Conservation (phyloP, 2,888 invertebrate species). For the Adineta ricciae region DNA sequence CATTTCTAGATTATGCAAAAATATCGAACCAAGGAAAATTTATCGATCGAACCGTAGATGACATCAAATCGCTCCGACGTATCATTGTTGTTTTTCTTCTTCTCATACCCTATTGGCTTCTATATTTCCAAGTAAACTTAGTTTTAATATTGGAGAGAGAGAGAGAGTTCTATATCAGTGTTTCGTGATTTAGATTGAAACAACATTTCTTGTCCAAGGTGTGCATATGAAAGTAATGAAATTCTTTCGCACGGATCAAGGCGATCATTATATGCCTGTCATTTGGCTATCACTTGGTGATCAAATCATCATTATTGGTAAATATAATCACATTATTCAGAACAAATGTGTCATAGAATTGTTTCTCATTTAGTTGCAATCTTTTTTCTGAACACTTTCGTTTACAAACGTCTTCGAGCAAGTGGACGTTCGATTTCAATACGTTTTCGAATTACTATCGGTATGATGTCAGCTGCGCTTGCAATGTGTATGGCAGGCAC, state of each 20-base stretch:
- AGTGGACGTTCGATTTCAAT: background rate
- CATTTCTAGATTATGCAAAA: slow-evolving; percentile 52
- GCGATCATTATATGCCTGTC: background rate
- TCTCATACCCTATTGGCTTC: slow-evolving; percentile 53
- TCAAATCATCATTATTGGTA: background rate
- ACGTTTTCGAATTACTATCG: background rate
- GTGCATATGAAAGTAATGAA: slow-evolving; percentile 44
- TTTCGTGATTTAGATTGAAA: slow-evolving; percentile 52
- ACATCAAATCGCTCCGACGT: slow-evolving; percentile 50
- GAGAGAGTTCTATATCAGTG: too few relatives aligned
- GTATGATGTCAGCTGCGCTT: background rate
- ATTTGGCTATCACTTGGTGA: background rate
- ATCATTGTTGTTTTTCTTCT: slow-evolving; percentile 49
- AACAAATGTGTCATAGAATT: too few relatives aligned
- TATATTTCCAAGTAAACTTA: slow-evolving; percentile 51
- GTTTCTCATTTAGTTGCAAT: background rate
- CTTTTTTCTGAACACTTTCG: background rate
- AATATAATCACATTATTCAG: background rate
- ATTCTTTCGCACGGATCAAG: background rate
- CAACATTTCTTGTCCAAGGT: slow-evolving; percentile 53
- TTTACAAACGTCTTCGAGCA: background rate
- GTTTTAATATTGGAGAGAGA: background rate
- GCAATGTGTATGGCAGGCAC: slow-evolving; percentile 23
- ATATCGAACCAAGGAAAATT: slow-evolving; percentile 52
- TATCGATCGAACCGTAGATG: slow-evolving; percentile 52